Evolutionary conservation across 64 coral and sea anemone species (phyloP), one percentile per base, ranked within the genome.

Genomic region (Porites australiensis): DNA sequence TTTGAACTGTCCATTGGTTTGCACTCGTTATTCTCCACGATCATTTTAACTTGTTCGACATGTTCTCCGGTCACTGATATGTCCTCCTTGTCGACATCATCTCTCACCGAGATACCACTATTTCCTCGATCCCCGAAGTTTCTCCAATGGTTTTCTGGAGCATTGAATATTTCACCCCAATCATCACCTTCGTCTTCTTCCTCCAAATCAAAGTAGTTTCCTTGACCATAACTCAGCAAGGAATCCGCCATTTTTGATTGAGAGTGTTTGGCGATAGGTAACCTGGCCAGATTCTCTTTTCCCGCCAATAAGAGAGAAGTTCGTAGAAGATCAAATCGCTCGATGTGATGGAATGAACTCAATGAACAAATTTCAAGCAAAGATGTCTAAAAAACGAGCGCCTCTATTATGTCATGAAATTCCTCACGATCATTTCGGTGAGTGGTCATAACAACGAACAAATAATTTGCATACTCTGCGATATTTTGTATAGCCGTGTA

Each of bases 221-320:
- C 75, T 1, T 68, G 74, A 43, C 13, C 21, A 4, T 19, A 74
- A 71, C 53, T 21, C 7, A 44, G 63, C 3, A 49, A 57, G 86
- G 5, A 8, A 12, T 70, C 91, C 82, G 91, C 91, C 91, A 93
- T 93, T n/a, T 93, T 93, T 37, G 0, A 37, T 37, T 37, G 27
- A 37, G 27, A 83, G 50, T 21, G 19, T 87, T 20, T 8, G 43
- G 74, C 8, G 12, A 22, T 72, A 47, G 59, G 77, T 82, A 82
- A 82, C 79, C 79, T 63, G 79, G 79, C 79, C 58, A 68, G 53
- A 69, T 69, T 11, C 53, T 19, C 13, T 84, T 48, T 84, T 67
- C 61, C 62, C 81, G 81, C 78, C 78, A 81, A 81, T 58, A 62
- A 61, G 57, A 81, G 3, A 7, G 11, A 15, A 47, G 3, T 21